phyloP scores from a whole-genome alignment of 2,797 vertebrate genomes.

The Pseudochirops cupreus region DNA sequence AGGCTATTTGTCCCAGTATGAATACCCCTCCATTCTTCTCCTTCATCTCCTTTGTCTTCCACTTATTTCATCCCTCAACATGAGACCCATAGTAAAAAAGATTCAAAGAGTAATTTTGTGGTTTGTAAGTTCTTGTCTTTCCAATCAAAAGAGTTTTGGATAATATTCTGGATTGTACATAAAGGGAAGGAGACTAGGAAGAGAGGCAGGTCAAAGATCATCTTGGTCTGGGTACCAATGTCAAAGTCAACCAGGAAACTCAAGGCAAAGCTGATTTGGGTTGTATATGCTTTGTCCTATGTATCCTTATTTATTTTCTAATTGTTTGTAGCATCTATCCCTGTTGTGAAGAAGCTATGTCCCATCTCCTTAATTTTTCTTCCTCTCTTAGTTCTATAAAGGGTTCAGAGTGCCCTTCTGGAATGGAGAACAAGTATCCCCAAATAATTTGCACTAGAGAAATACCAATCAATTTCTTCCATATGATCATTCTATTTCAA shows the following conservation, averaged over 20 bases:
- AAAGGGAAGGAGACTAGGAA: background rate
- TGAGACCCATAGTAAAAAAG: background rate
- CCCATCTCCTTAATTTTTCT: slow-evolving; percentile 28
- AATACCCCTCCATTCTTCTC: background rate
- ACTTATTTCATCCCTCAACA: background rate
- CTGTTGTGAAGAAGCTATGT: background rate
- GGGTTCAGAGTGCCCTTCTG: background rate
- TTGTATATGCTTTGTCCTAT: background rate
- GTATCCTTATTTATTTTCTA: background rate
- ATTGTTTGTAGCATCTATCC: background rate
- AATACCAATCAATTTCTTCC: background rate
- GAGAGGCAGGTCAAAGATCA: background rate
- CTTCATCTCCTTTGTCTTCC: background rate
- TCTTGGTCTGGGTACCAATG: no score
- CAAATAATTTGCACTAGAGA: background rate
- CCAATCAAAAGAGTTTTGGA: slow-evolving; percentile 17
- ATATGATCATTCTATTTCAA: slow-evolving; percentile 9
- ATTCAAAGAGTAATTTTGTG: background rate
- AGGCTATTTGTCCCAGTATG: background rate
- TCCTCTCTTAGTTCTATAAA: background rate
- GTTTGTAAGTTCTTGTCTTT: background rate
- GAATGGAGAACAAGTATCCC: background rate
- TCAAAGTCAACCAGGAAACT: background rate
- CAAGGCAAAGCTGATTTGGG: background rate
- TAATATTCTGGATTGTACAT: slow-evolving; percentile 13